Conservation (phyloP, 2,113 vertebrate genomes). For the Ondatra zibethicus region DNA sequence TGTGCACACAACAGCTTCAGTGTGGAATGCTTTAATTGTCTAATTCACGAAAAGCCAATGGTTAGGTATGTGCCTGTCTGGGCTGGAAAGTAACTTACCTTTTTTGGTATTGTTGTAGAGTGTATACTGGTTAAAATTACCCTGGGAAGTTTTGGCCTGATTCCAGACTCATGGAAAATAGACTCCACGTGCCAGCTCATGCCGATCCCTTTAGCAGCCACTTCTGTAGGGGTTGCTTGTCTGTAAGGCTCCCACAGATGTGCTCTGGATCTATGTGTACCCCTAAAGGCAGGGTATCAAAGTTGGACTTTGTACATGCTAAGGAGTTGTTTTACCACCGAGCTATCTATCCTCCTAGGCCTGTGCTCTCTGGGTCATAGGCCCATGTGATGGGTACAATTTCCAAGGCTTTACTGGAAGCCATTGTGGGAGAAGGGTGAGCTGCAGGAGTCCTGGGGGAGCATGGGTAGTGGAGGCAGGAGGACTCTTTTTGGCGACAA, state of each 20-base stretch:
- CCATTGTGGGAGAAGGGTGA: background rate
- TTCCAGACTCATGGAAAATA: constrained; percentile 74
- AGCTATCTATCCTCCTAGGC: background rate
- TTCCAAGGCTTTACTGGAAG: background rate
- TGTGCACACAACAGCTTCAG: constrained; percentile 11
- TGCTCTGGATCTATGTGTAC: background rate
- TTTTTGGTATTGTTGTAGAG: constrained; percentile 81
- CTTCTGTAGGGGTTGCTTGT: background rate
- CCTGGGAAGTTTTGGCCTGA: constrained; percentile 46
- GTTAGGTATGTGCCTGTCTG: constrained; percentile 68
- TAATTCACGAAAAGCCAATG: constrained; percentile 67
- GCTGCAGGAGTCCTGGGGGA: background rate
- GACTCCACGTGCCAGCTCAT: constrained; percentile 24
- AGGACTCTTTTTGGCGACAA: background rate
- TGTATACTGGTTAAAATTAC: constrained; percentile 79
- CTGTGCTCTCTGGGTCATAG: background rate
- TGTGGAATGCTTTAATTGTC: constrained; percentile 34
- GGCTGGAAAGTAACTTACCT: constrained; percentile 71
- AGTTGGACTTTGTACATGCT: background rate
- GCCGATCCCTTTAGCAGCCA: background rate
- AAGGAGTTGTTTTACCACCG: background rate
- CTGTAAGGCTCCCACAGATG: background rate
- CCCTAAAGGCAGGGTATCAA: background rate
- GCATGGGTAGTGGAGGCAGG: background rate
- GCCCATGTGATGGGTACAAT: background rate